phyloP scores from a whole-genome alignment of 2,888 invertebrate species.

The Rhopalosiphum nymphaeae region DNA sequence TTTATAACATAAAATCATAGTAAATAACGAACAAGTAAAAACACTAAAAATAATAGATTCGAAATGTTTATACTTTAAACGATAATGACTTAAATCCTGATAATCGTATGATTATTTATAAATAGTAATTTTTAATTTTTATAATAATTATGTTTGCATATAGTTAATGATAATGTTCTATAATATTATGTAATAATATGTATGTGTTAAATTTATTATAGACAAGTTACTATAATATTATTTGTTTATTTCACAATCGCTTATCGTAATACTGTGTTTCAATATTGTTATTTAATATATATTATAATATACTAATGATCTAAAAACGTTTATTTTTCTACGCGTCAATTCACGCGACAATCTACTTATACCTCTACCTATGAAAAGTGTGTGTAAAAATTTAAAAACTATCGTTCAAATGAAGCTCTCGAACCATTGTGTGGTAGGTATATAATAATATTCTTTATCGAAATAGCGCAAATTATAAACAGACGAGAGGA shows the following conservation, averaged over 20 bases:
- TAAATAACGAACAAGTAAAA: not conserved
- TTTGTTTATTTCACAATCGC: slow-evolving; percentile 11
- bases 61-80: not conserved
- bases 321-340: not conserved
- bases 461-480: not conserved
- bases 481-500: not conserved
- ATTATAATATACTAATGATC: not conserved
- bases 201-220: not conserved
- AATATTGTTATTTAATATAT: not conserved
- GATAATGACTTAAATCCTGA: not conserved
- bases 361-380: not conserved
- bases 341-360: not conserved
- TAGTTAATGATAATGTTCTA: not conserved
- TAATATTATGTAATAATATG: not conserved
- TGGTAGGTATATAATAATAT: not conserved
- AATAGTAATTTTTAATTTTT: not conserved
- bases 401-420: not conserved
- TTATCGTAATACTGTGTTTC: not conserved
- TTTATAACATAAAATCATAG: not conserved
- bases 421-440: not conserved
- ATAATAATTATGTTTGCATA: not conserved
- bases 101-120: not conserved
- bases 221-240: not conserved
- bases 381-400: not conserved
- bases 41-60: not conserved